Evolutionary conservation across 1,140 invertebrate genomes (phyloP), one percentile per base, ranked within the genome.

Genomic region (Micrasema longulum): DNA sequence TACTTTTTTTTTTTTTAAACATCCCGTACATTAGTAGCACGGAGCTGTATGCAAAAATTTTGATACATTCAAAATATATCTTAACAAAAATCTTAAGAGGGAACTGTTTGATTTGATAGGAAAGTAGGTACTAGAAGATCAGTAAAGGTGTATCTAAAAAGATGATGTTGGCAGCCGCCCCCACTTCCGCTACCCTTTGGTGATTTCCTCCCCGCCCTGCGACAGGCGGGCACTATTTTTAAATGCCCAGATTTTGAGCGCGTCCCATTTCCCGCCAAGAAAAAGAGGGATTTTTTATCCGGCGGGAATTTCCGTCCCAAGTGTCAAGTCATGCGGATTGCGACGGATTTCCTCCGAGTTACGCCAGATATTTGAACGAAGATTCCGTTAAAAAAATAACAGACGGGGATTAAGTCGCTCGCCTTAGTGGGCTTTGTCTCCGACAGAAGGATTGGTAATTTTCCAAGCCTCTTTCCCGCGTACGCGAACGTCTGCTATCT

Each of bases 301-400:
- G 36, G 16, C 23, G 43, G 45, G 14, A 52, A 31, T 31, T 50
- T 38, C 64, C 73, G 74, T 70, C 41, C 57, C 60, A 35, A 66
- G 74, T 72, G 74, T 75, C 74, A 75, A 75, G 66, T 69, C 70
- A 64, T 45, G 41, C 64, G 71, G 74, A 76, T 76, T 72, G 72
- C 50, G 63, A 26, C 55, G 74, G 66, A 72, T 75, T 75, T 65
- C 45, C 64, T 36, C 31, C 38, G 43, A 71, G 57, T 63, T 50
- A 60, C 52, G 67, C 57, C 68, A 70, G 57, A 57, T 57, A 64
- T 70, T 70, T 63, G 57, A 72, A 66, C 65, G 70, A 70, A 70
- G 74, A 76, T 76, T 73, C 69, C 20, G 62, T 31, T n/a, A 20
- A 68, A 72, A 73, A 73, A 66, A 68, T 50, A 62, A 71, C 64